Percentiles rank a stretch among this genome's conserved stretches.
These are phyloP conservation scores for Azorinus chamasolen DNA, from an alignment of 2,888 invertebrate genomes.

Conservation along the genomic window DNA sequence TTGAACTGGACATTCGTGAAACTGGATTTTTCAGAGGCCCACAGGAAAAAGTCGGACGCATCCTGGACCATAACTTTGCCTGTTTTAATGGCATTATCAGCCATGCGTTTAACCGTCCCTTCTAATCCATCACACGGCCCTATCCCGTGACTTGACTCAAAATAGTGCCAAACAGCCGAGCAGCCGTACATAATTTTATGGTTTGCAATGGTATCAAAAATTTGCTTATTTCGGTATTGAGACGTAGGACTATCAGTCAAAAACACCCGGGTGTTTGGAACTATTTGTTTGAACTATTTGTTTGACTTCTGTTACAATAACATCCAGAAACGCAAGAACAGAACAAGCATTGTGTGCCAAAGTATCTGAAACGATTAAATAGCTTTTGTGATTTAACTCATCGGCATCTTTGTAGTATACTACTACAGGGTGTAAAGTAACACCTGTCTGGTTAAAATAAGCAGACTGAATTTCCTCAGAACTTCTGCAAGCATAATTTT, in stretches of 20 bases:
- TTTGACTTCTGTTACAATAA: constrained; percentile 24
- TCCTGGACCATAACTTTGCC: constrained; percentile 24
- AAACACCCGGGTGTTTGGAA: constrained; percentile 23
- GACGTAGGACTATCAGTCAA: constrained; percentile 45
- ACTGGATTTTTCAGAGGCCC: constrained; percentile 8
- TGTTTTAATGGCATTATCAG: constrained; percentile 28
- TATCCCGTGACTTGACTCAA: constrained; percentile 38
- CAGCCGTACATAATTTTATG: constrained; percentile 19
- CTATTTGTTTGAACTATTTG: constrained; percentile 6
- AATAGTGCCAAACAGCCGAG: constrained; percentile 46
- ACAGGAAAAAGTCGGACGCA: constrained; percentile 25
- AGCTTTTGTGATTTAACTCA: constrained; percentile 19
- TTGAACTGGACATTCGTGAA: background rate
- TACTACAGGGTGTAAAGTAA: constrained; percentile 60
- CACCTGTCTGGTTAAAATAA: constrained; percentile 38
- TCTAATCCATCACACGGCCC: no score
- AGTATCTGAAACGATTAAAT: constrained; percentile 36
- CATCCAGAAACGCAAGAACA: constrained; percentile 33
- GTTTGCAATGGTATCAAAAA: constrained; percentile 38
- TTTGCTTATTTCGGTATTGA: constrained; percentile 48
- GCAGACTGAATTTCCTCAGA: constrained; percentile 46
- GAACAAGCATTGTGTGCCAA: constrained; percentile 18
- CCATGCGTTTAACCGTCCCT: constrained; percentile 37
- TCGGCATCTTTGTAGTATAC: constrained; percentile 33
- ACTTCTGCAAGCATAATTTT: constrained; percentile 45